These are phyloP conservation scores for Myotis pilosus DNA, from an alignment of 2,797 vertebrate genomes.

Conservation along the genomic window DNA sequence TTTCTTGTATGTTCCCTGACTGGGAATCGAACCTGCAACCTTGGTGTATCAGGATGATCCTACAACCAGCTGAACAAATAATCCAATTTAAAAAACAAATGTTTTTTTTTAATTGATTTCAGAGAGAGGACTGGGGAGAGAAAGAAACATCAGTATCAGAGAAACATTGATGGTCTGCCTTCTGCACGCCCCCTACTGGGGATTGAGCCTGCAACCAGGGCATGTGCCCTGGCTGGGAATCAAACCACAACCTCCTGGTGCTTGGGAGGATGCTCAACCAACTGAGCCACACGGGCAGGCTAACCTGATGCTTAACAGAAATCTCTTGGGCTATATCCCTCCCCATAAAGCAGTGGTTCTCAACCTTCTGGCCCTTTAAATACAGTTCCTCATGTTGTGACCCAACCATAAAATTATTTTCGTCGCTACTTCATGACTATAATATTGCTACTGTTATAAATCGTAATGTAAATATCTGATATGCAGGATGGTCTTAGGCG, in stretches of 20 bases:
- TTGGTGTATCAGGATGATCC: not conserved
- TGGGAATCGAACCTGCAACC: not conserved
- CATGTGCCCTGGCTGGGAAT: not conserved
- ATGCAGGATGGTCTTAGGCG: too few relatives aligned
- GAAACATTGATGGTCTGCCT: not conserved
- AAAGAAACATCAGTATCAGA: too few relatives aligned
- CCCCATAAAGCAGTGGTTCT: not conserved
- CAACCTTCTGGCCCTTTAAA: too few relatives aligned
- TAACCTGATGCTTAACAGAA: not conserved
- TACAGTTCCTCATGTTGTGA: too few relatives aligned
- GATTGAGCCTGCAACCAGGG: too few relatives aligned
- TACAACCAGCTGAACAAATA: not conserved
- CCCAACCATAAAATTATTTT: too few relatives aligned
- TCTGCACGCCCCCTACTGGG: not conserved
- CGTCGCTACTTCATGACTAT: too few relatives aligned
- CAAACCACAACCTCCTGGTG: not conserved
- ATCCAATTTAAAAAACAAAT: not conserved
- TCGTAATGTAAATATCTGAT: too few relatives aligned
- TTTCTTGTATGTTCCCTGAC: not conserved
- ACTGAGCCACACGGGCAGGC: not conserved
- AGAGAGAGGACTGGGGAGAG: not conserved
- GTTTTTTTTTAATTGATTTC: not conserved
- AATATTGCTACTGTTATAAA: too few relatives aligned
- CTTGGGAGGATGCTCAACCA: not conserved
- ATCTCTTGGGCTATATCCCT: constrained; percentile 37